phyloP scores from a whole-genome alignment of 2,113 vertebrate genomes.

The Coptodon bakossiorum region DNA sequence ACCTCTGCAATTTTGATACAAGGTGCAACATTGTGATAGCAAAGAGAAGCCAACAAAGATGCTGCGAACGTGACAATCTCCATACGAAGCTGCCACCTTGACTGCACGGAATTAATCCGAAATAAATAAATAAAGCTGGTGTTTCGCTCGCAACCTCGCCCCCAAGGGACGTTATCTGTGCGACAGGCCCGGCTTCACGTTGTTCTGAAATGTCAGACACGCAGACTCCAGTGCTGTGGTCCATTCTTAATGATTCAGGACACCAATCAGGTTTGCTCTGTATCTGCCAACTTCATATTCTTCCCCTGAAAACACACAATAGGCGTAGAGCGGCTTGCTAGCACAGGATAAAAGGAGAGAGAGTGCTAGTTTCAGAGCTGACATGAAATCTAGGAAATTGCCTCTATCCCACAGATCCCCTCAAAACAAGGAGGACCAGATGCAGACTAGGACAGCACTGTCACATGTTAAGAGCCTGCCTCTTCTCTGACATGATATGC shows the following conservation, averaged over 20 bases:
- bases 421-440: not conserved
- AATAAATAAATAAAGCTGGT: constrained; percentile 39
- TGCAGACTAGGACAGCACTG: not conserved
- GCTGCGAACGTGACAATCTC: constrained; percentile 28
- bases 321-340: not conserved
- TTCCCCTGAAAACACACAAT: not conserved
- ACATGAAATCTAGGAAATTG: constrained; percentile 24
- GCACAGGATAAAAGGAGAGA: not conserved
- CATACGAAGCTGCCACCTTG: constrained; percentile 10
- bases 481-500: not conserved
- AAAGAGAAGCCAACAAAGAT: constrained; percentile 16
- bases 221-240: not conserved
- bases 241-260: constrained; percentile 48
- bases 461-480: not conserved
- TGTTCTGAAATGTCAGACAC: constrained; percentile 54
- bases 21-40: constrained; percentile 47
- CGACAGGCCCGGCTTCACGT: constrained; percentile 19
- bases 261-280: constrained; percentile 25
- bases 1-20: constrained; percentile 4
- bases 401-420: not conserved
- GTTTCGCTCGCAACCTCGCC: constrained; percentile 10
- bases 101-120: constrained; percentile 38
- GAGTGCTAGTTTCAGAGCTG: not conserved
- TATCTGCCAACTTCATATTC: constrained; percentile 33
- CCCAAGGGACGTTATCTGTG: constrained; percentile 43